Base-by-base conservation (phyloP, 2,113 vertebrate species). In the Zapus hudsonius region DNA sequence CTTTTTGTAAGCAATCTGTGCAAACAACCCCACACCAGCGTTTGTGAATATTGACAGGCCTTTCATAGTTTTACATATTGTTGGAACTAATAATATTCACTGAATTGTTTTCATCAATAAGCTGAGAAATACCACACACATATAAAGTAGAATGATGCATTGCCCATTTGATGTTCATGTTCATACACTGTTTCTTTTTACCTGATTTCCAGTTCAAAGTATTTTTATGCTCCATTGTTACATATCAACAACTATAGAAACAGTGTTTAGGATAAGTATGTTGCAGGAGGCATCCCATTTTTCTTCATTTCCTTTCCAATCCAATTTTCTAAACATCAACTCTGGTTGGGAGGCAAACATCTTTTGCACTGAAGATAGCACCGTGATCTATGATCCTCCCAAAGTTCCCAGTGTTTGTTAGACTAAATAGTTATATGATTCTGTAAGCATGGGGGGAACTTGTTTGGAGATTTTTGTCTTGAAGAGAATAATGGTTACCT, bases 41-140 rank as follows among this genome's bases (percentile, higher is more conserved):
- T 74, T 94, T 87, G 88, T 42, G 88, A 93, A 83, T 86, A 23
- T 89, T 61, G 61, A 19, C 7, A 59, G 15, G 2, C 70, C 52
- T 80, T 67, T 40, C 25, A 64, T 17, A 75, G 19, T 64, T 88
- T 69, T 80, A 22, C 36, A 22, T 74, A 42, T 88, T 76, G 15
- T 25, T 40, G n/a, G 7, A 57, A 59, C 57, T 84, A 47, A 66
- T 36, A 76, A 89, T 59, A 89, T 67, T 59, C 3, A 73, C 13
- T 80, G 42, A 44, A 33, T 67, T 64, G 74, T 89, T 94, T 89
- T 66, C 31, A 22, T 67, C 76, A 72, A 57, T 42, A 81, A 94
- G 17, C 22, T 94, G 64, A 87, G 90, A 64, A 84, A 42, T 73
- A 9, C 42, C 38, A 47, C 64, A 61, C 5, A 84, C 73, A 79